These are phyloP conservation scores for Dromococcyx pavoninus DNA, from an alignment of 2,797 vertebrate genomes.

Conservation along the genomic window DNA sequence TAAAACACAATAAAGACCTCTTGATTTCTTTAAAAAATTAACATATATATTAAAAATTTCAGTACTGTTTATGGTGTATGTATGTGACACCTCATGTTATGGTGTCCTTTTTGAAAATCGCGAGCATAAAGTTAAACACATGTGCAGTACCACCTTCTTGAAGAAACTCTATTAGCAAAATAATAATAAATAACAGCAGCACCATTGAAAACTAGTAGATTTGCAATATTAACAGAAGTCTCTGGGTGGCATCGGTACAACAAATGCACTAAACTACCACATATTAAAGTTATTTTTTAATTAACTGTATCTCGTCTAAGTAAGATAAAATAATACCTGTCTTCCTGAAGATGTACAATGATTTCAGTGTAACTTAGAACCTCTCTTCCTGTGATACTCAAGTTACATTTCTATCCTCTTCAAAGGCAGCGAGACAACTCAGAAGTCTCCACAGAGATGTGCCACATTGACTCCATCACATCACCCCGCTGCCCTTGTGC, in stretches of 20 bases:
- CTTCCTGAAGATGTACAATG: background rate
- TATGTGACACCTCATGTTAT: background rate
- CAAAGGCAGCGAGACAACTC: background rate
- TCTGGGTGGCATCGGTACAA: constrained; percentile 15
- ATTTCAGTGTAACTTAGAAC: background rate
- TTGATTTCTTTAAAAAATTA: background rate
- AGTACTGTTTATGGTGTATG: background rate
- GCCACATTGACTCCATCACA: background rate
- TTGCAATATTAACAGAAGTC: constrained; percentile 47
- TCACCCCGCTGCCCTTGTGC: constrained; percentile 53
- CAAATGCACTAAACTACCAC: background rate
- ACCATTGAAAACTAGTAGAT: background rate
- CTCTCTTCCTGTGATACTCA: background rate
- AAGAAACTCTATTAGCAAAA: background rate
- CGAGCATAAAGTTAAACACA: background rate
- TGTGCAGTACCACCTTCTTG: background rate
- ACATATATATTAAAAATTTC: background rate
- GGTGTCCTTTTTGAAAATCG: background rate
- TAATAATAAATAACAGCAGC: background rate
- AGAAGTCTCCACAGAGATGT: background rate
- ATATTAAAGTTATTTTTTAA: background rate
- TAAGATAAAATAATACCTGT: background rate
- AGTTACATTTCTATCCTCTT: background rate
- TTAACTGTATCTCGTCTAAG: background rate
- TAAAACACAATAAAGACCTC: background rate